Evolutionary conservation across 2,888 invertebrate genomes (phyloP).

Genomic region (Plagiodera versicolora): DNA sequence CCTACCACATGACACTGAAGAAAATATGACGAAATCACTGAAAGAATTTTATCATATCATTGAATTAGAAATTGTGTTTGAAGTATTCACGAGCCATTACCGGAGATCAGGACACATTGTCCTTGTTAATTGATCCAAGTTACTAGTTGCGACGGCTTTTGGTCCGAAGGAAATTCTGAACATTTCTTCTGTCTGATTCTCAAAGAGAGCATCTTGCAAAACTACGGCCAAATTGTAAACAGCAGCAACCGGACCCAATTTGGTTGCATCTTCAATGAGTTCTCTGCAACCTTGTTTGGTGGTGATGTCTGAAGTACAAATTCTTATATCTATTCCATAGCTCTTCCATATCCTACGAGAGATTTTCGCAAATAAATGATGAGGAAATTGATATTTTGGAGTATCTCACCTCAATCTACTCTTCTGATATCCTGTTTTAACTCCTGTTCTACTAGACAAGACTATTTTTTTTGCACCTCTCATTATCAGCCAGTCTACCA

Average conservation of each 20-base stretch:
- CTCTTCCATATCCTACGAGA: constrained; percentile 66
- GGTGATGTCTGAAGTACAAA: constrained; percentile 73
- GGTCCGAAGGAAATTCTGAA: constrained; percentile 54
- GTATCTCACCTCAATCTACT: constrained; percentile 25
- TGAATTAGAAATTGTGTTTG: neutral
- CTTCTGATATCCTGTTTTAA: constrained; percentile 80
- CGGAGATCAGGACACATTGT: neutral
- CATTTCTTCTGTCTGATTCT: constrained; percentile 72
- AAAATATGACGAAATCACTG: constrained; percentile 36
- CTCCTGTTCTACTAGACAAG: constrained; percentile 79
- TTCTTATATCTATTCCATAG: constrained; percentile 68
- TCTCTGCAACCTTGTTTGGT: constrained; percentile 68
- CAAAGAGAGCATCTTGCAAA: constrained; percentile 72
- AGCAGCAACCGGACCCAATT: constrained; percentile 74
- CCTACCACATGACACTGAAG: constrained; percentile 32
- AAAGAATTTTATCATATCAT: too few species aligned
- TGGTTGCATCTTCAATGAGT: constrained; percentile 65
- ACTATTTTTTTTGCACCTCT: constrained; percentile 79
- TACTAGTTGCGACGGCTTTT: neutral
- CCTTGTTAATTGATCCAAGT: neutral
- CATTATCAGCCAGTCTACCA: constrained; percentile 82
- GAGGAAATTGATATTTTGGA: too few species aligned
- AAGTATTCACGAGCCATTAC: neutral
- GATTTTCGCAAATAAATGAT: too few species aligned
- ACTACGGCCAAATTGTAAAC: constrained; percentile 90